Base-by-base conservation (phyloP, 2,888 invertebrate genomes). In the Coenonympha glycerion region DNA sequence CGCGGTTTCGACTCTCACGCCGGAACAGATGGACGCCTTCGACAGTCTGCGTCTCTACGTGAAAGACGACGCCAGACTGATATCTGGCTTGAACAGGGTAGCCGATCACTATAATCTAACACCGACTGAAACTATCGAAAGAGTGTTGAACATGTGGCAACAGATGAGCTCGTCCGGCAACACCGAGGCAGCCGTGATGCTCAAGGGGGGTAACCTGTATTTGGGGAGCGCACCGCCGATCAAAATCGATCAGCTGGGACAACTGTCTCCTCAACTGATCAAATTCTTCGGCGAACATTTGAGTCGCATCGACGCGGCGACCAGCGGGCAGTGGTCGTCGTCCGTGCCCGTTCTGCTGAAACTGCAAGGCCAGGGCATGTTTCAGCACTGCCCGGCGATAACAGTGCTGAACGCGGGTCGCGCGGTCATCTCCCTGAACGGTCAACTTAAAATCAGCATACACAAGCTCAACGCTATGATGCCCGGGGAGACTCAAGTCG, bases 201-300 rank as follows among this genome's bases (percentile, higher is more conserved):
- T 63, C 1, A 41, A 26, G 11, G 61, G 59, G 3, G 60, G 59
- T 2, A 54, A 54, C 49, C 31, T 66, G 22, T 57, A 65, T 40
- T 48, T 68, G 46, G 55, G 64, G 18, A 33, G 64, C 40, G 56
- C 64, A 19, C 55, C 64, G 34, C 60, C 65, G 44, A 60, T 65
- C 48, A 49, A 56, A 48, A 55, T 63, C 36, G 45, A 57, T 22
- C 54, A 59, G 42, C 52, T 63, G 41, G 56, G 51, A 9, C 52
- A 53, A 6, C 41, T 63, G 15, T 58, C 61, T 15, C 46, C 48
- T 22, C 54, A 60, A 1, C 53, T 62, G 56, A 53, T 62, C 18
- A 47, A 61, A 31, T 57, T 64, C 56, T 42, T 65, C 30, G 54
- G 65, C 16, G 56, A 65, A 30, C 53, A 65, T 60, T 36, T 66